Conservation (phyloP, 2,888 invertebrate genomes). For the Hedya salicella region DNA sequence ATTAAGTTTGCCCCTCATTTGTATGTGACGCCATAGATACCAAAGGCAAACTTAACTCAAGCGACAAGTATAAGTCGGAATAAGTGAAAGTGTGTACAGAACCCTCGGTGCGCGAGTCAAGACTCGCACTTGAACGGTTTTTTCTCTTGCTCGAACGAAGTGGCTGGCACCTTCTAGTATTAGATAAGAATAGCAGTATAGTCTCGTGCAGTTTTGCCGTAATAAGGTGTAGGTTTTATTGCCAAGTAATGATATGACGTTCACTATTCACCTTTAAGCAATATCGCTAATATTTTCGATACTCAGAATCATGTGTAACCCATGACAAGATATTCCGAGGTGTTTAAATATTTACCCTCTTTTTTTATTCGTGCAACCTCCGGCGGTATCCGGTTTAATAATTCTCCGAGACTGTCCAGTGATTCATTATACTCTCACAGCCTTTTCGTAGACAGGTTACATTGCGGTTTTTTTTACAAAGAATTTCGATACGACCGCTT, state of each 20-base stretch:
- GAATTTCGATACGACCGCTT: slow-evolving; percentile 56
- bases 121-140: no score
- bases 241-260: background rate
- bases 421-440: slow-evolving; percentile 69
- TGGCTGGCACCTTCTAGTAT: no score
- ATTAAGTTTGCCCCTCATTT: no score
- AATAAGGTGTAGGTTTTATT: no score
- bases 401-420: slow-evolving; percentile 63
- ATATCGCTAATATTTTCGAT: slow-evolving; percentile 11
- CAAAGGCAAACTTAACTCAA: no score
- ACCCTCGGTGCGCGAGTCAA: no score
- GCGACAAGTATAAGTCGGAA: no score
- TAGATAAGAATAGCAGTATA: no score
- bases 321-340: slow-evolving; percentile 17
- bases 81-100: no score
- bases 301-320: slow-evolving; percentile 6
- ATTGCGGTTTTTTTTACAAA: slow-evolving; percentile 59
- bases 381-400: slow-evolving; percentile 49
- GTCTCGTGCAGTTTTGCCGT: no score
- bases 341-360: slow-evolving; percentile 42
- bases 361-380: slow-evolving; percentile 41
- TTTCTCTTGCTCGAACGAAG: no score
- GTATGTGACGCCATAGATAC: no score
- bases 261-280: background rate
- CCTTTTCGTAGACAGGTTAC: slow-evolving; percentile 49